phyloP scores from a whole-genome alignment of 2,888 invertebrate genomes.

The Rhagophthalmus giganteus region DNA sequence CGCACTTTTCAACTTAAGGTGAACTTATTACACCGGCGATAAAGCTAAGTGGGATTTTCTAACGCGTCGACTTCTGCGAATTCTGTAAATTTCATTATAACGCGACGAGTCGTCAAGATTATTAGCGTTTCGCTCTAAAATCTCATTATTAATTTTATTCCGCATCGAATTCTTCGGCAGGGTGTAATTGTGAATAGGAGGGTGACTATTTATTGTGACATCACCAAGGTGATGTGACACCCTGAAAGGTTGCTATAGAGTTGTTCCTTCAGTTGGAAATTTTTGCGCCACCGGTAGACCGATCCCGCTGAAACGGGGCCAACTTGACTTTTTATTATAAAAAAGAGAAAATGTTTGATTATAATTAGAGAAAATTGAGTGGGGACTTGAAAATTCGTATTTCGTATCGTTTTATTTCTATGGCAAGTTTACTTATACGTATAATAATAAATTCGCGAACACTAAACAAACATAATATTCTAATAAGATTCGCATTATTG shows the following conservation, averaged over 20 bases:
- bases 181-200: conserved; percentile 41
- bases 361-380: too few species aligned
- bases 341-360: too few species aligned
- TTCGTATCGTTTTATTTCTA: too few species aligned
- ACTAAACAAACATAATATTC: conserved; percentile 17
- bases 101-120: too few species aligned
- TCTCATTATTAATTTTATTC: conserved; percentile 6
- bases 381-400: too few species aligned
- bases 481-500: conserved; percentile 28
- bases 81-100: too few species aligned
- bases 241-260: conserved; percentile 54
- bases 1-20: conserved; percentile 30
- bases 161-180: conserved; percentile 15
- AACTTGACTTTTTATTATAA: conserved; percentile 2
- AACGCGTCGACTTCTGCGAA: too few species aligned
- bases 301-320: conserved; percentile 2
- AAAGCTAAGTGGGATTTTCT: too few species aligned
- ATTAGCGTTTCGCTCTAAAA: too few species aligned
- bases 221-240: conserved; percentile 50
- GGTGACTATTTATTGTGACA: conserved; percentile 39
- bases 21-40: conserved; percentile 26
- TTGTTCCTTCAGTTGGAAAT: conserved; percentile 46
- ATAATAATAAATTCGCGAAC: too few species aligned
- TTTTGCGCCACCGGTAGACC: conserved; percentile 26
- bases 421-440: too few species aligned